Base-by-base conservation (phyloP, 1,140 invertebrate species). In the Plectrocnemia conspersa region DNA sequence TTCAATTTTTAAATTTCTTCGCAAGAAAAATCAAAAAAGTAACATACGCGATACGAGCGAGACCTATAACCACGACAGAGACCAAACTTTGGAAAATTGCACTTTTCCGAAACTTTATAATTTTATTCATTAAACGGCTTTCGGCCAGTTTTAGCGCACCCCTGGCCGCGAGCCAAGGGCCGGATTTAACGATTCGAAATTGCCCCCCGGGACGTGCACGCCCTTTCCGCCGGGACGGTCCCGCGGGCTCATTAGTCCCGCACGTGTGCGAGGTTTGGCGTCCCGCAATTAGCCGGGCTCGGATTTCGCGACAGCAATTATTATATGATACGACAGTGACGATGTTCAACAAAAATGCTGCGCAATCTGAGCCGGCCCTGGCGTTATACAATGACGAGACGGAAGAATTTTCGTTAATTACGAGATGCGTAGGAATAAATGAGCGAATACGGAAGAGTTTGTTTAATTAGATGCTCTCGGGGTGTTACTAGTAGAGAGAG, bases 361-460 rank as follows among this genome's bases (percentile, higher is more conserved):
- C n/a, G n/a, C n/a, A n/a, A n/a, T n/a, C n/a, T n/a, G n/a, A n/a
- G n/a, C n/a, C n/a, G n/a, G n/a, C n/a, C n/a, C n/a, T n/a, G n/a
- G n/a, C n/a, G n/a, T n/a, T n/a, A n/a, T n/a, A 38, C 10, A 7
- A 47, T 47, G 45, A 47, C 45, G 45, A 47, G 35, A 47, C 45
- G 27, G 13, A 29, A 2, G 46, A 9, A n/a, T 23, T 38, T 25
- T 33, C 32, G 47, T 29, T 50, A 50, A 50, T 50, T 50, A 50
- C 32, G 16, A 50, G 36, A 50, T 50, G 27, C 36, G 27, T 45
- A 45, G n/a, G n/a, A 50, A 27, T 50, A 50, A 50, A 50, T 50
- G 22, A 50, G 47, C 32, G 16, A 50, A 33, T 47, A 27, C 47
- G 47, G 47, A 50, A 50, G 47, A 50, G 47, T 50, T 50, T 50